Base-by-base conservation (phyloP, 2,888 invertebrate genomes). In the Aphelenchoides bicaudatus region DNA sequence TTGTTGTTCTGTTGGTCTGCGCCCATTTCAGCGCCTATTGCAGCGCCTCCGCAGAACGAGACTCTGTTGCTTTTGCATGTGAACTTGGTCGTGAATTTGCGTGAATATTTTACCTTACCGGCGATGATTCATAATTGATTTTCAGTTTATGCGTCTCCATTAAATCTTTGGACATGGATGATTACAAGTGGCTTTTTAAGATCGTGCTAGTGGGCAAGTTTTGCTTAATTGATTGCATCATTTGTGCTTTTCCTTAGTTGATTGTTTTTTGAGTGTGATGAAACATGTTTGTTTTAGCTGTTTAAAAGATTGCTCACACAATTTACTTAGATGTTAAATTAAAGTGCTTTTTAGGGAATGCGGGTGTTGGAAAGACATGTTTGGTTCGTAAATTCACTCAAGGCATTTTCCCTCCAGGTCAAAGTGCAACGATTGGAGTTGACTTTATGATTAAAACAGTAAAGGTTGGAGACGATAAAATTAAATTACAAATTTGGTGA, bases 391-490 rank as follows among this genome's bases (percentile, higher is more conserved):
- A 94, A 75, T 96, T 96, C 81, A 96, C 94, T 38, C 94, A 87
- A 86, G 94, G 94, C 1, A 83, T 94, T 49, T 96, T 96, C 83
- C 94, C 94, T 52, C 93, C 93, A 30, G 94, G 94, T 13, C 94
- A 96, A 83, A 93, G 93, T 70, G 94, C 94, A 57, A 96, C 94
- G 2, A 96, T 96, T 76, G 94, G 94, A 58, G 94, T 96, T 27
- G 96, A 96, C 84, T 96, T 96, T 81, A 93, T 96, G 93, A 94
- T 96, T 64, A 96, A 96, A 84, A 93, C 93, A 54, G 91, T 96
- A 6, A 92, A 93, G 85, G 90, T 96, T 58, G 92, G 79, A 59
- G 81, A 81, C 46, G 82, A 83, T 54, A 82, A 81, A 75, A 79
- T 82, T 29, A 82, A 82, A 91, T 84, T 96, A 59, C 94, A 96